These are phyloP conservation scores for Ruditapes philippinarum DNA, from an alignment of 1,140 invertebrate genomes.

Conservation along the genomic window DNA sequence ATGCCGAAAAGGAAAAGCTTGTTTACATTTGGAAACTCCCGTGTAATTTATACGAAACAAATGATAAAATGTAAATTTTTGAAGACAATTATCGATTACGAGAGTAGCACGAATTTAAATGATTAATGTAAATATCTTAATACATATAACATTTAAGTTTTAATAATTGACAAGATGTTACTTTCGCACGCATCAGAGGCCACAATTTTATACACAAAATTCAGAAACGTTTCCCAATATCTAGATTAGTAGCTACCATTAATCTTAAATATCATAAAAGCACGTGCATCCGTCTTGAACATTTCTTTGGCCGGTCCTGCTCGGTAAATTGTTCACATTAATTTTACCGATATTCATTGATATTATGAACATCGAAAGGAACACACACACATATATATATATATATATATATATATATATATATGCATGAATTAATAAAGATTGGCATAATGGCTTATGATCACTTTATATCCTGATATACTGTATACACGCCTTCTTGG, in stretches of 20 bases:
- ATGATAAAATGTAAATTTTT: conserved; percentile 26
- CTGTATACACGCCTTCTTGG: not conserved
- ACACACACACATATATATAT: conserved; percentile 24
- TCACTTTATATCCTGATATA: conserved; percentile 21
- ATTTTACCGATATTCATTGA: conserved; percentile 26
- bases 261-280: conserved; percentile 28
- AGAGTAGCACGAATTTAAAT: conserved; percentile 31
- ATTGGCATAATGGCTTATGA: conserved; percentile 6
- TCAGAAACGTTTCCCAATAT: conserved; percentile 6
- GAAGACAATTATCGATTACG: conserved; percentile 20
- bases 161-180: conserved; percentile 14
- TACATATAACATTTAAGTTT: conserved; percentile 27
- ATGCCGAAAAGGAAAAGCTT: conserved; percentile 29
- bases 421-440: conserved; percentile 11
- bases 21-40: conserved; percentile 29
- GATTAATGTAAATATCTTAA: conserved; percentile 1
- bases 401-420: too few species aligned
- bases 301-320: conserved; percentile 4
- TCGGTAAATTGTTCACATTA: not conserved
- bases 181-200: conserved; percentile 26
- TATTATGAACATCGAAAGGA: conserved; percentile 19
- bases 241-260: conserved; percentile 12
- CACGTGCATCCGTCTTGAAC: conserved; percentile 1
- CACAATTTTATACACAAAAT: conserved; percentile 27
- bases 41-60: conserved; percentile 25